Evolutionary conservation across 2,888 invertebrate genomes (phyloP).

Genomic region (Chymomyza caudatula): DNA sequence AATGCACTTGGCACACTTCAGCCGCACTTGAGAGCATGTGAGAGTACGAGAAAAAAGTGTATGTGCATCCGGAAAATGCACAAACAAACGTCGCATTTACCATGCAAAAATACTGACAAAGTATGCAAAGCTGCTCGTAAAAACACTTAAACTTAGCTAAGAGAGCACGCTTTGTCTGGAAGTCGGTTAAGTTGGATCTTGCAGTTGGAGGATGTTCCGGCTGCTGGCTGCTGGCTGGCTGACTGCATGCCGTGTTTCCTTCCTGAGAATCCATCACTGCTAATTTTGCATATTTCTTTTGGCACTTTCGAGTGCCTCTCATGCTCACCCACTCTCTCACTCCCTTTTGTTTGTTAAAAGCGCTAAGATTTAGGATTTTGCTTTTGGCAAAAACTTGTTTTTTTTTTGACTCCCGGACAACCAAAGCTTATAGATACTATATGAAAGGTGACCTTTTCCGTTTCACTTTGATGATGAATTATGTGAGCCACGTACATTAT

Average conservation of each 20-base stretch:
- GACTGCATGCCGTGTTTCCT: slow-evolving; percentile 41
- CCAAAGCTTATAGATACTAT: not conserved
- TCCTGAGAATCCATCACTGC: slow-evolving; percentile 71
- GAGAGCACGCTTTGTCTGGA: not conserved
- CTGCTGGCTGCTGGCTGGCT: not conserved
- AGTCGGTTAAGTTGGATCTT: not conserved
- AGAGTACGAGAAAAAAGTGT: not conserved
- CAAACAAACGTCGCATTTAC: slow-evolving; percentile 64
- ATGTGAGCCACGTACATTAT: slow-evolving; percentile 73
- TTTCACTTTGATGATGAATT: slow-evolving; percentile 61
- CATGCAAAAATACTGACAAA: slow-evolving; percentile 68
- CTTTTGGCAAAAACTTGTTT: not conserved
- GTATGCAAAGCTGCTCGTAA: slow-evolving; percentile 72
- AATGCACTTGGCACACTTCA: slow-evolving; percentile 36
- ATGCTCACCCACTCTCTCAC: not conserved
- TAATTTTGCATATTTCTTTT: slow-evolving; percentile 72
- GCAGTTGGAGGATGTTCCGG: not conserved
- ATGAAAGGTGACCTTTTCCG: not conserved
- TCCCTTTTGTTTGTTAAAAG: not conserved
- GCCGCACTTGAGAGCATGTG: slow-evolving; percentile 45
- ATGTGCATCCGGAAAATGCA: slow-evolving; percentile 42
- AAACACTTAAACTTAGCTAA: slow-evolving; percentile 52
- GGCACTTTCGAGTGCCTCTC: slow-evolving; percentile 8
- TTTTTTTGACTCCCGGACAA: not conserved
- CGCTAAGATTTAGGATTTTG: not conserved